Percentiles rank a stretch among this genome's conserved stretches.
phyloP scores from a whole-genome alignment of 2,113 vertebrate genomes.

The Prietella phreatophila region DNA sequence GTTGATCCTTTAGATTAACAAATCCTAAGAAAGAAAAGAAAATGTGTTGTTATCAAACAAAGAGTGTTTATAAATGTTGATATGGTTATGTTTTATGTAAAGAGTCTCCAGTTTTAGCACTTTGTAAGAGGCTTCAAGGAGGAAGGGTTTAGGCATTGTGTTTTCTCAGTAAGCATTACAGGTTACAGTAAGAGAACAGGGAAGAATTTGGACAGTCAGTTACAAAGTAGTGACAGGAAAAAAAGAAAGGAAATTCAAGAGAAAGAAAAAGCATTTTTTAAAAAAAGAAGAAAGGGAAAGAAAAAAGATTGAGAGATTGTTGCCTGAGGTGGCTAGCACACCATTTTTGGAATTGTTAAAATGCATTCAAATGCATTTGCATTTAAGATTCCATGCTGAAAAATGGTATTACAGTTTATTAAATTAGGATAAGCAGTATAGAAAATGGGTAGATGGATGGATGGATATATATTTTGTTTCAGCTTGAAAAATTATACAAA shows the following conservation, averaged over 20 bases:
- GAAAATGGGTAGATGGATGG: too few relatives aligned
- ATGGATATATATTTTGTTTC: too few relatives aligned
- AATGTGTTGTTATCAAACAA: not conserved
- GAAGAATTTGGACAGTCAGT: not conserved
- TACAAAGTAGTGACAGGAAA: not conserved
- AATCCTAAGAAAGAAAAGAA: not conserved
- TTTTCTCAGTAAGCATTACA: not conserved
- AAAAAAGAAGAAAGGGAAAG: too few relatives aligned
- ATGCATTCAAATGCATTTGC: not conserved
- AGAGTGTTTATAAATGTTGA: not conserved
- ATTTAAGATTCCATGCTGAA: not conserved
- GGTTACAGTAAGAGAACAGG: too few relatives aligned
- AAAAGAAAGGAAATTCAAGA: not conserved
- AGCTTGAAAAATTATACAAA: too few relatives aligned
- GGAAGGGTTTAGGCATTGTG: not conserved
- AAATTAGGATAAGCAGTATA: too few relatives aligned
- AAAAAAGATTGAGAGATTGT: too few relatives aligned
- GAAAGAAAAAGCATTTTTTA: not conserved
- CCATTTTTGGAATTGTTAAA: not conserved
- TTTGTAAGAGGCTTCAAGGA: not conserved
- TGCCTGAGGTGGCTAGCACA: not conserved
- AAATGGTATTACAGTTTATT: not conserved
- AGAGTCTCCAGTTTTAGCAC: not conserved
- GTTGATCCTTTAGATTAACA: not conserved
- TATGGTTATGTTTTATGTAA: not conserved